Evolutionary conservation across 1,140 invertebrate genomes (phyloP).

Genomic region (Musca vetustissima): DNA sequence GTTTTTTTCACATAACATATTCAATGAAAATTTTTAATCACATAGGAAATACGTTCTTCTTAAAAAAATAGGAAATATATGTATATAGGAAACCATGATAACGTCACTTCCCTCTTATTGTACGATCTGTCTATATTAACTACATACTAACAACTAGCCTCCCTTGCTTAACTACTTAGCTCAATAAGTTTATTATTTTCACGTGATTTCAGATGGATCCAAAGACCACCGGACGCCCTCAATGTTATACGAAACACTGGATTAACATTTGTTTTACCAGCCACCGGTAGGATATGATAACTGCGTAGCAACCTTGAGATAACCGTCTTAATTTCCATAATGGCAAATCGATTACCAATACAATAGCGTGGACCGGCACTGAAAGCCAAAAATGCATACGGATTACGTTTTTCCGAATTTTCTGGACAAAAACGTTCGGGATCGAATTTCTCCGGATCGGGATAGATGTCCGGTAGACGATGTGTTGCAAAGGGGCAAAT

Average conservation of each 20-base stretch:
- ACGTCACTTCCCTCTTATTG: too few relatives aligned
- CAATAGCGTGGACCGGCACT: constrained; percentile 62
- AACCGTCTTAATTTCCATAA: constrained; percentile 71
- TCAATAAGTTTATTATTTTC: constrained; percentile 22
- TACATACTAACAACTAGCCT: too few relatives aligned
- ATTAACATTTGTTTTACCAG: constrained; percentile 58
- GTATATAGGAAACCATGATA: too few relatives aligned
- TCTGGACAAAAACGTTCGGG: constrained; percentile 70
- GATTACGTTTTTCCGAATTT: constrained; percentile 60
- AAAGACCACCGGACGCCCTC: constrained; percentile 61
- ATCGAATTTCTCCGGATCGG: constrained; percentile 71
- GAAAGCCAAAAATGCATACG: constrained; percentile 70
- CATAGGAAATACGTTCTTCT: too few relatives aligned
- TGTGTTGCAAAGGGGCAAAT: constrained; percentile 66
- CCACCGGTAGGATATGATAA: constrained; percentile 58
- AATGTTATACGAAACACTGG: constrained; percentile 61
- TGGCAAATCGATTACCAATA: constrained; percentile 70
- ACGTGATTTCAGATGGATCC: constrained; percentile 56
- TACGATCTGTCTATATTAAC: too few relatives aligned
- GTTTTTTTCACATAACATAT: too few relatives aligned
- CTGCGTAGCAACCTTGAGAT: constrained; percentile 66
- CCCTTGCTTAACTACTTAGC: too few relatives aligned
- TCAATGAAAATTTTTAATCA: too few relatives aligned
- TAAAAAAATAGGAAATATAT: too few relatives aligned
- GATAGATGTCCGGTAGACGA: constrained; percentile 64